These are phyloP conservation scores for Pocillopora damicornis DNA, from an alignment of 64 coral and sea anemone species.

Conservation along the genomic window DNA sequence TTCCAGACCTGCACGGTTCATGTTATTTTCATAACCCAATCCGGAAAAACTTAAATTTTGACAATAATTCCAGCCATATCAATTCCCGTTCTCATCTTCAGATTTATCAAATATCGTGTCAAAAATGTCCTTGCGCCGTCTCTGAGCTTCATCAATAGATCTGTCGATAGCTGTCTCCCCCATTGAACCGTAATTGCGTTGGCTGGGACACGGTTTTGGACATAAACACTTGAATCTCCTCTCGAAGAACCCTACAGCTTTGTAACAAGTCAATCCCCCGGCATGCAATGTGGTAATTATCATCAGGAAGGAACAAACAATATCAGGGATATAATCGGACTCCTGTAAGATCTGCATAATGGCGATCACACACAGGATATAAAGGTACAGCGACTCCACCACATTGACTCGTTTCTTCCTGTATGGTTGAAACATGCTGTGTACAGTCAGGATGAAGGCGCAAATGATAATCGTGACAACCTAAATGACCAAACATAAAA, in stretches of 20 bases:
- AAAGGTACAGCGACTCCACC: slow-evolving; percentile 50
- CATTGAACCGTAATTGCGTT: background rate
- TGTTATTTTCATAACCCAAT: background rate
- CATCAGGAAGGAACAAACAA: slow-evolving; percentile 5
- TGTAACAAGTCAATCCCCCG: background rate
- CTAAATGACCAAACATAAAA: slow-evolving; percentile 4
- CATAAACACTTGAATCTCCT: background rate
- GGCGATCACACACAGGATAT: slow-evolving; percentile 21
- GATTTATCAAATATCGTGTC: slow-evolving; percentile 15
- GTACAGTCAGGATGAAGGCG: slow-evolving; percentile 11
- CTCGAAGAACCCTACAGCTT: slow-evolving; percentile 10
- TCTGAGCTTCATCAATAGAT: background rate
- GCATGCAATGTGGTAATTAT: slow-evolving; percentile 33
- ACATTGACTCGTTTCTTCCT: slow-evolving; percentile 37
- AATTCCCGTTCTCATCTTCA: background rate
- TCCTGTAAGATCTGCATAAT: slow-evolving; percentile 34
- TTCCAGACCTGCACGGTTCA: no score
- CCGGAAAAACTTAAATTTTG: background rate
- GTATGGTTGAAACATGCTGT: slow-evolving; percentile 58
- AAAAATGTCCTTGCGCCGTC: slow-evolving; percentile 22
- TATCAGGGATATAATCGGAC: background rate
- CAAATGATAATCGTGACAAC: slow-evolving; percentile 39
- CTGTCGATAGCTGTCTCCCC: background rate
- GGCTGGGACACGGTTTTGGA: background rate
- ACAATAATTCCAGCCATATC: background rate